Percentiles rank a stretch among this genome's conserved stretches.
Conservation (phyloP, 2,797 vertebrate species). For the Otolemur crassicaudatus region DNA sequence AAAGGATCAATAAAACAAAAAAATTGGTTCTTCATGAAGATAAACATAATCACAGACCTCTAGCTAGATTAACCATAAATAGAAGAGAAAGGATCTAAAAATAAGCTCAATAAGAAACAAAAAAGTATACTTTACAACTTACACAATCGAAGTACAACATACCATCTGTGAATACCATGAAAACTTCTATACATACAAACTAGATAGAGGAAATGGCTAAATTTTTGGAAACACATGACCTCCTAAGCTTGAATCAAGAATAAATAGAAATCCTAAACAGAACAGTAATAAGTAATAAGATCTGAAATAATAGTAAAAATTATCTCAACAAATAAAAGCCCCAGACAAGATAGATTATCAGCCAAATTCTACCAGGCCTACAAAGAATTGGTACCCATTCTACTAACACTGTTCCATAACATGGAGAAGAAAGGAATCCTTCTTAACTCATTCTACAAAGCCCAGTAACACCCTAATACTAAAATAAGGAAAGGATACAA, state of each 20-base stretch:
- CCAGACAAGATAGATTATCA: background rate
- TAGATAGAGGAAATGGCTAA: background rate
- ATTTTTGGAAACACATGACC: background rate
- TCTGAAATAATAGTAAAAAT: background rate
- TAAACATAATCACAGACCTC: background rate
- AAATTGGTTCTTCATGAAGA: background rate
- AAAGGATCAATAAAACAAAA: background rate
- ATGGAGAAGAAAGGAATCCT: background rate
- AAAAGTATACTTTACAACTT: background rate
- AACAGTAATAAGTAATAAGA: background rate
- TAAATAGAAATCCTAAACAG: background rate
- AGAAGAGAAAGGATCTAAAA: background rate
- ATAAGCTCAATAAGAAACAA: background rate
- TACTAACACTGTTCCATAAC: background rate
- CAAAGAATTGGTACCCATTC: background rate
- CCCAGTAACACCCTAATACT: background rate
- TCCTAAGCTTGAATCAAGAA: background rate
- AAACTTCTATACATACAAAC: background rate
- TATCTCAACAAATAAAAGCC: background rate
- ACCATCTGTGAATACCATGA: background rate
- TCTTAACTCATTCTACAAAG: background rate
- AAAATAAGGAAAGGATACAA: background rate
- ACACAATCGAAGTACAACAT: background rate
- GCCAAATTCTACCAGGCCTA: background rate
- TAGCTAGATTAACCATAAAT: background rate